phyloP scores from a whole-genome alignment of 2,888 invertebrate species.

The Phorcus lineatus region DNA sequence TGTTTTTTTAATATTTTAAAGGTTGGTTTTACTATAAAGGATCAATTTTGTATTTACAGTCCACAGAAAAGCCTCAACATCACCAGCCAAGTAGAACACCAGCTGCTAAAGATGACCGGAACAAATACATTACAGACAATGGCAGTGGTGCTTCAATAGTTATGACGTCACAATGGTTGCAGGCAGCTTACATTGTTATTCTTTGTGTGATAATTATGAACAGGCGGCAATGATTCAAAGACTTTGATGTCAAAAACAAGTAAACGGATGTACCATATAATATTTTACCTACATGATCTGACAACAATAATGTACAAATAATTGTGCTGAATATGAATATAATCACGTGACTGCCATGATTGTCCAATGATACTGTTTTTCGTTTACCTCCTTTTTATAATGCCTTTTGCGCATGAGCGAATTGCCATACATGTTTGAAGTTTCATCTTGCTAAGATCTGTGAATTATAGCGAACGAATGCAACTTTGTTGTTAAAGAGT shows the following conservation, averaged over 20 bases:
- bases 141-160: background rate
- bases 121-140: constrained; percentile 8
- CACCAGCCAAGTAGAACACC: background rate
- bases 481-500: too few species aligned
- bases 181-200: background rate
- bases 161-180: background rate
- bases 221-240: background rate
- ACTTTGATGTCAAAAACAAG: background rate
- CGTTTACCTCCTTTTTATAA: too few species aligned
- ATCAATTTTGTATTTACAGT: background rate
- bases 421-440: too few species aligned
- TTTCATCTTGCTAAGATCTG: too few species aligned
- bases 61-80: background rate
- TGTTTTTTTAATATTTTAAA: too few species aligned
- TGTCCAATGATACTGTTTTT: background rate
- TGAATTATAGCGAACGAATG: too few species aligned
- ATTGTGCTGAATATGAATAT: background rate
- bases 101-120: background rate
- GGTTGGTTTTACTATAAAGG: too few species aligned
- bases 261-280: background rate
- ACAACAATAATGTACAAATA: constrained; percentile 3
- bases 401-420: too few species aligned
- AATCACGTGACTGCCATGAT: background rate
- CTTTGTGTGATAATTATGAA: background rate
- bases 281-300: background rate